Evolutionary conservation across 2,113 vertebrate species (phyloP).

Genomic region (Cyanoliseus patagonus): DNA sequence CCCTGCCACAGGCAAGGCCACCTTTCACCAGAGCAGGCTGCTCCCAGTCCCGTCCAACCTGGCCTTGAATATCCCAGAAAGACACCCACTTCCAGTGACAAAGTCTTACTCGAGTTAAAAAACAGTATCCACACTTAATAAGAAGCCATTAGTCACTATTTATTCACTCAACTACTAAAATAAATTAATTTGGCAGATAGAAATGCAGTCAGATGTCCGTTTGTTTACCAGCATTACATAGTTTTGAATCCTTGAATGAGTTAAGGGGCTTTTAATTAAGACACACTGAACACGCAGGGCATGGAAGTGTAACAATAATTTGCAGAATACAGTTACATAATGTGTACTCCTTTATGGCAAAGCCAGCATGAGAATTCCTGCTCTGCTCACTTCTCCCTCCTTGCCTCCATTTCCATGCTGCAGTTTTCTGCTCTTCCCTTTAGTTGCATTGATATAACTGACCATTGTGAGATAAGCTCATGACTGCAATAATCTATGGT

Average conservation of each 20-base stretch:
- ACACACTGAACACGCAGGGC: not conserved
- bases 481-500: not conserved
- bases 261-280: constrained; percentile 26
- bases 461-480: not conserved
- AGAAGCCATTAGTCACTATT: not conserved
- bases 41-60: not conserved
- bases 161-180: not conserved
- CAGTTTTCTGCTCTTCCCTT: not conserved
- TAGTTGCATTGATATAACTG: not conserved
- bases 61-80: not conserved
- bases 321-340: not conserved
- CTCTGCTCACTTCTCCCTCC: not conserved
- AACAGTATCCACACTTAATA: not conserved
- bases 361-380: not conserved
- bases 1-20: not conserved
- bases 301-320: not conserved
- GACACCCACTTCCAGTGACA: not conserved
- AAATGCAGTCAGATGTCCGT: not conserved
- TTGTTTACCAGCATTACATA: not conserved
- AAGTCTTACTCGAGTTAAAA: not conserved
- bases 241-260: not conserved
- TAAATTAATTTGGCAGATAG: not conserved
- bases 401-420: not conserved
- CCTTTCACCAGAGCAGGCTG: not conserved
- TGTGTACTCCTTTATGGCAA: not conserved